phyloP scores from a whole-genome alignment of 2,888 invertebrate species.

The Platypus cylindrus region DNA sequence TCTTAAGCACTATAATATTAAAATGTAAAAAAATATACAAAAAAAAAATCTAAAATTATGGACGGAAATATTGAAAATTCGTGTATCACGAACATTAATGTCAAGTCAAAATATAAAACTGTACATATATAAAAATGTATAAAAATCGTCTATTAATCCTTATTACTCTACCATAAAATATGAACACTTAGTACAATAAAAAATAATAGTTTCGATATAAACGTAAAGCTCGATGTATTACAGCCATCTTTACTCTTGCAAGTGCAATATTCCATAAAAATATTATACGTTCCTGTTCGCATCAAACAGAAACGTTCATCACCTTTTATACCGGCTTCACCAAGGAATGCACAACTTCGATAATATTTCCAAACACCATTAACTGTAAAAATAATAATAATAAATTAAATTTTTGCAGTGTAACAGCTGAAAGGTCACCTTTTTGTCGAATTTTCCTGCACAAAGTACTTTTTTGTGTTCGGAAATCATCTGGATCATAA shows the following conservation, averaged over 20 bases:
- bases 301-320: constrained; percentile 85
- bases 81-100: too few relatives aligned
- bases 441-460: constrained; percentile 87
- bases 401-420: background rate
- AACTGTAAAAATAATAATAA: constrained; percentile 42
- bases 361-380: constrained; percentile 82
- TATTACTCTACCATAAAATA: too few relatives aligned
- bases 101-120: too few relatives aligned
- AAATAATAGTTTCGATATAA: constrained; percentile 13
- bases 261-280: constrained; percentile 88
- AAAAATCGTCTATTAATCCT: too few relatives aligned
- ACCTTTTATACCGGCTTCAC: constrained; percentile 79
- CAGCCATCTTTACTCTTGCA: constrained; percentile 89
- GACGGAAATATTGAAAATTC: too few relatives aligned
- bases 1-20: too few relatives aligned
- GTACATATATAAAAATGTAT: too few relatives aligned
- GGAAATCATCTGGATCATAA: constrained; percentile 41
- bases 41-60: too few relatives aligned
- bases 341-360: constrained; percentile 78
- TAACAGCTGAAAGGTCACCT: constrained; percentile 38
- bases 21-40: too few relatives aligned
- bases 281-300: constrained; percentile 84
- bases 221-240: constrained; percentile 40
- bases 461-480: constrained; percentile 51
- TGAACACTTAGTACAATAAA: too few relatives aligned